Conservation (phyloP, 2,113 vertebrate genomes). For the Heliornis fulica region DNA sequence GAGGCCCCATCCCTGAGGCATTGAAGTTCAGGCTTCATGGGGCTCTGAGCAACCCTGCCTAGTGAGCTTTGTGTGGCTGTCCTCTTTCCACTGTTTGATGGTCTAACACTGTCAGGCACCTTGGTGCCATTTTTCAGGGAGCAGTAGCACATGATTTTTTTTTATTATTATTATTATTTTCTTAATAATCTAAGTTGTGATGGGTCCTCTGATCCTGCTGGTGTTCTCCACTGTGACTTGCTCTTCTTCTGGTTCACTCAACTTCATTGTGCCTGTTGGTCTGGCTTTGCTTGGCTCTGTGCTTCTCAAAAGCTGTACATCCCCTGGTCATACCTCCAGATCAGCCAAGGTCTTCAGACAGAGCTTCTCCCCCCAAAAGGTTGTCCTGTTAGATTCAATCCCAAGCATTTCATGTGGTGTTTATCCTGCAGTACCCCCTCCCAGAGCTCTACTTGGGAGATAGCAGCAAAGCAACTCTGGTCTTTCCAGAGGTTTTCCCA, state of each 20-base stretch:
- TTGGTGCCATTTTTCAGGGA: background rate
- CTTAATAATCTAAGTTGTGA: background rate
- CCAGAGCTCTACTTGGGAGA: background rate
- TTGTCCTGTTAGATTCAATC: background rate
- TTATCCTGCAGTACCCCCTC: background rate
- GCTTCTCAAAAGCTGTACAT: too few relatives aligned
- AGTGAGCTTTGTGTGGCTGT: background rate
- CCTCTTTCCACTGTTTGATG: background rate
- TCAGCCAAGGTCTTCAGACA: background rate
- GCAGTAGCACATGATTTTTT: background rate
- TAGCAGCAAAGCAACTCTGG: background rate
- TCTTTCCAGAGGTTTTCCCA: background rate
- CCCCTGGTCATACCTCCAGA: background rate
- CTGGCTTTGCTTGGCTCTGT: background rate
- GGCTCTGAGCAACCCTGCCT: too few relatives aligned
- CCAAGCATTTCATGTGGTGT: background rate
- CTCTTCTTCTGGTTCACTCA: background rate
- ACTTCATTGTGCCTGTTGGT: fast-evolving
- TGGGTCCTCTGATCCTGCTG: background rate
- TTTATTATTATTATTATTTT: too few relatives aligned
- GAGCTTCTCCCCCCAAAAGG: background rate
- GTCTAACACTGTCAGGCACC: background rate
- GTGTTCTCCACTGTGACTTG: background rate
- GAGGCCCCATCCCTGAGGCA: too few relatives aligned
- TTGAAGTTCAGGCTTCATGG: too few relatives aligned